These are phyloP conservation scores for Aldabrachelys gigantea DNA, from an alignment of 2,113 vertebrate genomes.

Conservation along the genomic window DNA sequence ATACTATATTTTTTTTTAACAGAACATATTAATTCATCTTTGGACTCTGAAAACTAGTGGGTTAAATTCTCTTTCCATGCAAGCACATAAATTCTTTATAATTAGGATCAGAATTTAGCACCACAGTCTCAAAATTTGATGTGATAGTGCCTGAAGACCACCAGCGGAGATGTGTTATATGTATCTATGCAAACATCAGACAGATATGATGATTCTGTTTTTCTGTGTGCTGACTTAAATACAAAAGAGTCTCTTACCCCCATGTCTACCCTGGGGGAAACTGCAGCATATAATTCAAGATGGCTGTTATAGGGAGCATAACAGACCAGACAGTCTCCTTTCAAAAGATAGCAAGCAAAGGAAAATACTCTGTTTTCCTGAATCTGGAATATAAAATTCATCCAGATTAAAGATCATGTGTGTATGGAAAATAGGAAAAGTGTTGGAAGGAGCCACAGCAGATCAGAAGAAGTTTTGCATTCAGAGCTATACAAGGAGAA, in stretches of 20 bases:
- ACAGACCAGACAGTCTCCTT: background rate
- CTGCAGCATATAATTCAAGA: background rate
- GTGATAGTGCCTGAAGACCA: background rate
- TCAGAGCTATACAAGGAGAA: constrained; percentile 27
- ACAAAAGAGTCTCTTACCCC: background rate
- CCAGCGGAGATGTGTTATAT: background rate
- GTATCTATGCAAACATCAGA: background rate
- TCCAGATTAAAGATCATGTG: constrained; percentile 43
- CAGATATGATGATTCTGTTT: background rate
- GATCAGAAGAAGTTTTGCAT: constrained; percentile 35
- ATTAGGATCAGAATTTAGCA: background rate
- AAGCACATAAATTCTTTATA: background rate
- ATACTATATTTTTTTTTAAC: background rate
- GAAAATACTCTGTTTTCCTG: background rate
- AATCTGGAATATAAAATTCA: background rate
- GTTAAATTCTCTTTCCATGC: background rate
- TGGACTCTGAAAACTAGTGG: background rate
- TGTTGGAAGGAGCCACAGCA: constrained; percentile 26
- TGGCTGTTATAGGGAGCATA: background rate
- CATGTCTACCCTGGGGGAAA: background rate
- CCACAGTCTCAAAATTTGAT: background rate
- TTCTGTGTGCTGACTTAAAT: background rate
- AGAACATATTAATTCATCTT: background rate
- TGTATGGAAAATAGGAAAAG: constrained; percentile 39
- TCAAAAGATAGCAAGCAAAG: background rate